These are phyloP conservation scores for Oreochromis niloticus DNA, from an alignment of 2,113 vertebrate genomes.

Conservation along the genomic window DNA sequence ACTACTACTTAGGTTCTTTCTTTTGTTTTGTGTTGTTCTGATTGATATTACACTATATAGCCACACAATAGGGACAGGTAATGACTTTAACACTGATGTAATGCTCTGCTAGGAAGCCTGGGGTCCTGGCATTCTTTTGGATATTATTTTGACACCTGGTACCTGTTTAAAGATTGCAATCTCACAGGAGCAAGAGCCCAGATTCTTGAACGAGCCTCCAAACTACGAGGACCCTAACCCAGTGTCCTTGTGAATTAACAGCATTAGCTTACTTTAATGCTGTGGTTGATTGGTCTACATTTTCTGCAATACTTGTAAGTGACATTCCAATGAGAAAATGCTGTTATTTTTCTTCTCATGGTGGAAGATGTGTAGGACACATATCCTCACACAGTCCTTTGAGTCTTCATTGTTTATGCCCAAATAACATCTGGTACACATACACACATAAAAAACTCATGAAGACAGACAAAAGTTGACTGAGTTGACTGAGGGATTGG, in stretches of 20 bases:
- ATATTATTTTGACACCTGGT: not conserved
- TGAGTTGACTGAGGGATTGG: not conserved
- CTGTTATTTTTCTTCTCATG: not conserved
- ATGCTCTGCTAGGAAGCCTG: not conserved
- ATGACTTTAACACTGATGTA: not conserved
- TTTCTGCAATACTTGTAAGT: not conserved
- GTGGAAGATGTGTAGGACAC: not conserved
- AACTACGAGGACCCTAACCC: not conserved
- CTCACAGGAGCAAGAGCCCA: not conserved
- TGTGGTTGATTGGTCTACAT: not conserved
- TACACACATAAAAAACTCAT: not conserved
- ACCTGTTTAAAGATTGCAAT: not conserved
- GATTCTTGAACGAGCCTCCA: not conserved
- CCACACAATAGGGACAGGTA: not conserved
- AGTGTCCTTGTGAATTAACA: not conserved
- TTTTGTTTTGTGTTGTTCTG: not conserved
- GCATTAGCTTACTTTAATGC: not conserved
- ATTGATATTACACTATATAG: not conserved
- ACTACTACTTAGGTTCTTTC: fast-evolving
- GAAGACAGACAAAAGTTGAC: not conserved
- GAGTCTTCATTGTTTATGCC: not conserved
- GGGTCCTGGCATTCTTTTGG: not conserved
- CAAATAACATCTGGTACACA: not conserved
- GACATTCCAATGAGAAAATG: not conserved
- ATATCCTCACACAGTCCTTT: not conserved